A percentile compares a stretch with the other conserved stretches of the same genome.
These are phyloP conservation scores for Gambusia affinis DNA, from an alignment of 2,113 vertebrate genomes.

Conservation along the genomic window DNA sequence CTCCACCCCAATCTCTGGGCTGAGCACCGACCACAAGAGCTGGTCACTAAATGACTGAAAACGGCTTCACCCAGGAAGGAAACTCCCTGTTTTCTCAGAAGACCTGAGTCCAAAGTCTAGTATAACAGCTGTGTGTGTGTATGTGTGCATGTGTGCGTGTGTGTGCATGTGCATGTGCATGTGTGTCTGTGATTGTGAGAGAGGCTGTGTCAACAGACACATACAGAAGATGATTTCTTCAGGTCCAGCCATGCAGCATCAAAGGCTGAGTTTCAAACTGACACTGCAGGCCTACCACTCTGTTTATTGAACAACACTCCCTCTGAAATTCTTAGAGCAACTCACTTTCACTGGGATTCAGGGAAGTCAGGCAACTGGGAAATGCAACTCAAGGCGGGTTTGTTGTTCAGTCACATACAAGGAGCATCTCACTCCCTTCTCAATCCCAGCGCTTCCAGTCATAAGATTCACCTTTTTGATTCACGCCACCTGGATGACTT, in stretches of 20 bases:
- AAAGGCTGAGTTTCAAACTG: conserved; percentile 39
- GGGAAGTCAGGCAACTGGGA: conserved; percentile 13
- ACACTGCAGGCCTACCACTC: conserved; percentile 14
- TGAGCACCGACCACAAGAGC: conserved; percentile 19
- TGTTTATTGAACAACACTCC: conserved; percentile 37
- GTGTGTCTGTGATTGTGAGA: conserved; percentile 26
- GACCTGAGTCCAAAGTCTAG: conserved; percentile 56
- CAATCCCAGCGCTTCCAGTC: neutral
- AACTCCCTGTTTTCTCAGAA: conserved; percentile 64
- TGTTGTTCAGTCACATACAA: conserved; percentile 34
- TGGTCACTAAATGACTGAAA: conserved; percentile 48
- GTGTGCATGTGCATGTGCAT: conserved; percentile 20
- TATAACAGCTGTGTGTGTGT: conserved; percentile 52
- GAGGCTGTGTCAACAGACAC: conserved; percentile 46
- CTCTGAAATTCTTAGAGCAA: conserved; percentile 9
- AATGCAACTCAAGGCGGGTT: conserved; percentile 22
- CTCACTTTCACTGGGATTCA: neutral
- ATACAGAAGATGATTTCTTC: conserved; percentile 24
- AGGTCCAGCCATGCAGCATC: conserved; percentile 22
- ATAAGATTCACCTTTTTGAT: neutral
- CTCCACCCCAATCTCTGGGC: conserved; percentile 31
- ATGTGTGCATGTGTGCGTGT: conserved; percentile 21
- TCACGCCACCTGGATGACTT: neutral
- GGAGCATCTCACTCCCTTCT: neutral
- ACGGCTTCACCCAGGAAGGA: conserved; percentile 65